phyloP scores from a whole-genome alignment of 2,113 vertebrate species.

The Pseudonaja textilis region DNA sequence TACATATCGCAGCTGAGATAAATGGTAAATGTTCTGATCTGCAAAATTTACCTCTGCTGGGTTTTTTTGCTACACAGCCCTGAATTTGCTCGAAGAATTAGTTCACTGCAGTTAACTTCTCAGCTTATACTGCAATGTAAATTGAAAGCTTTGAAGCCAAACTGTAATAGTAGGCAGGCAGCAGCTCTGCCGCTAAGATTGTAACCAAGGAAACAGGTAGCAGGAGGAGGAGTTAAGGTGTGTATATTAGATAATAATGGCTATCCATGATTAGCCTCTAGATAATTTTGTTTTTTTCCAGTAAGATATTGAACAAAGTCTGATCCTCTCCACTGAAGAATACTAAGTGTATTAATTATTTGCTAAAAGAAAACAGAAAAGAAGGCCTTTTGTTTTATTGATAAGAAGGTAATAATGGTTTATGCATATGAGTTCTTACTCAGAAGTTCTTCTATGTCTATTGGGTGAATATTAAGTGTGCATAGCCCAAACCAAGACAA shows the following conservation, averaged over 20 bases:
- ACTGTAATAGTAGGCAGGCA: constrained; percentile 55
- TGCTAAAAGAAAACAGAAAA: not conserved
- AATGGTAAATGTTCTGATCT: not conserved
- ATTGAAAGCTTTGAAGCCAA: constrained; percentile 38
- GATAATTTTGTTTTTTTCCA: constrained; percentile 26
- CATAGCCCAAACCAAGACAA: not conserved
- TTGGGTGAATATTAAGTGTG: not conserved
- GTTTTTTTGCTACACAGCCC: not conserved
- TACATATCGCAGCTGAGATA: not conserved
- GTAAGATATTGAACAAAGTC: not conserved
- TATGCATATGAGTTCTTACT: not conserved
- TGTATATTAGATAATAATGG: constrained; percentile 53
- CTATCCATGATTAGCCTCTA: constrained; percentile 39
- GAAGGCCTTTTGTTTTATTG: not conserved
- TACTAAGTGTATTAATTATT: constrained; percentile 8
- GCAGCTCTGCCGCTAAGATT: constrained; percentile 41
- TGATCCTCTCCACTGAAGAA: constrained; percentile 24
- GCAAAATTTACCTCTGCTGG: not conserved
- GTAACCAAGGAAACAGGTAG: constrained; percentile 58
- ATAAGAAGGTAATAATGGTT: not conserved
- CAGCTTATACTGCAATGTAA: constrained; percentile 37
- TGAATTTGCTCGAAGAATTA: constrained; percentile 32
- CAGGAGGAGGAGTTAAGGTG: not conserved
- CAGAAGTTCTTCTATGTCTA: not conserved
- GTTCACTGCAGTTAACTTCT: constrained; percentile 29